Evolutionary conservation across 2,113 vertebrate genomes (phyloP).

Genomic region (Pimephales promelas): DNA sequence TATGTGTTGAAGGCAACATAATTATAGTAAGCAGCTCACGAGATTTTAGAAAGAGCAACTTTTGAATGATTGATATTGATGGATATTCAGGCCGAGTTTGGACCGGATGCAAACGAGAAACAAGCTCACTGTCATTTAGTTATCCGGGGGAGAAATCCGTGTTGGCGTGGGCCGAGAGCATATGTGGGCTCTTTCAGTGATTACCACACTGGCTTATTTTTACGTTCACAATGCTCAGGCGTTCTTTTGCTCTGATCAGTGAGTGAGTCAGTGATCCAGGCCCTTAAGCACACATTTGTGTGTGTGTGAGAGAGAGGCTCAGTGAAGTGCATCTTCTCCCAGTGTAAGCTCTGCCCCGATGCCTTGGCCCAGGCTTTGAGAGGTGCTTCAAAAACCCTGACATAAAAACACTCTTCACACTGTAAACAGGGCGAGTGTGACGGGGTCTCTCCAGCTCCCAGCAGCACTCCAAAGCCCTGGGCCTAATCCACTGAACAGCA

Average conservation of each 20-base stretch:
- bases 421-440: slow-evolving; percentile 2
- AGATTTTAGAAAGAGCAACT: slow-evolving; percentile 3
- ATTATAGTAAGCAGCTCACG: background rate
- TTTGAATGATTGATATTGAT: background rate
- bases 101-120: background rate
- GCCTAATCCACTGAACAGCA: slow-evolving; percentile 43
- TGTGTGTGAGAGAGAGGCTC: background rate
- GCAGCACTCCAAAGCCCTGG: slow-evolving; percentile 11
- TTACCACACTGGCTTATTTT: slow-evolving; percentile 18
- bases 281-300: background rate
- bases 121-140: slow-evolving; percentile 6
- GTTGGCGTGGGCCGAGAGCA: slow-evolving; percentile 15
- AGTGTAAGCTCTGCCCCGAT: slow-evolving; percentile 10
- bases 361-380: slow-evolving; percentile 52
- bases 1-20: background rate
- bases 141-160: background rate
- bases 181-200: slow-evolving; percentile 18
- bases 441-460: slow-evolving; percentile 12
- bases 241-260: slow-evolving; percentile 14
- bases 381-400: slow-evolving; percentile 45
- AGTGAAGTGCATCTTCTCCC: slow-evolving; percentile 30
- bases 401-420: slow-evolving; percentile 37
- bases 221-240: background rate
- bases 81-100: background rate
- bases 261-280: background rate